Conservation (phyloP, 2,888 invertebrate species). For the Synergus laeviventris region DNA sequence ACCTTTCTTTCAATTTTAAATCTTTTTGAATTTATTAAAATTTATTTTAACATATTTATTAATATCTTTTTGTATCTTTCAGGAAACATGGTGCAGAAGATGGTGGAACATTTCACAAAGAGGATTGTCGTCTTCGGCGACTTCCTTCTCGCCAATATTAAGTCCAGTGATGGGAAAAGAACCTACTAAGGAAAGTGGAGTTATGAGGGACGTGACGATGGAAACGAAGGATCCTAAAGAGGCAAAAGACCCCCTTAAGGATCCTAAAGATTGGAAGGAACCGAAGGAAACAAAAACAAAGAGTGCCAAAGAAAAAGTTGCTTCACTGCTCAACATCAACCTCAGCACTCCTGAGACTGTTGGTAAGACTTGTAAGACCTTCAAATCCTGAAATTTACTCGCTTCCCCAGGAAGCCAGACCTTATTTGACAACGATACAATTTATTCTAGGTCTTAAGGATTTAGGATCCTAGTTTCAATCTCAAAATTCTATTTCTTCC, state of each 20-base stretch:
- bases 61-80: constrained; percentile 57
- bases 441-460: background rate
- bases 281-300: constrained; percentile 43
- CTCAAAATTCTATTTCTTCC: no score
- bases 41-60: no score
- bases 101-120: constrained; percentile 77
- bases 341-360: constrained; percentile 7
- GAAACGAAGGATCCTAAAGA: constrained; percentile 52
- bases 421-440: background rate
- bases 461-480: no score
- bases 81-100: constrained; percentile 83
- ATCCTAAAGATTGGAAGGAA: constrained; percentile 28
- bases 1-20: no score
- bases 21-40: no score
- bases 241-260: constrained; percentile 47
- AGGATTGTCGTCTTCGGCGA: constrained; percentile 63
- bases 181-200: constrained; percentile 53
- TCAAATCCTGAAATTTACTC: background rate
- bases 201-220: constrained; percentile 42
- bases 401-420: background rate
- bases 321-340: constrained; percentile 1
- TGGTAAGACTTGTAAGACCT: constrained; percentile 51
- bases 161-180: constrained; percentile 67
- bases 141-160: constrained; percentile 65
- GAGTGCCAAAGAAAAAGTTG: constrained; percentile 44